Conservation (phyloP, 2,888 invertebrate species). For the Plebejus melissa region DNA sequence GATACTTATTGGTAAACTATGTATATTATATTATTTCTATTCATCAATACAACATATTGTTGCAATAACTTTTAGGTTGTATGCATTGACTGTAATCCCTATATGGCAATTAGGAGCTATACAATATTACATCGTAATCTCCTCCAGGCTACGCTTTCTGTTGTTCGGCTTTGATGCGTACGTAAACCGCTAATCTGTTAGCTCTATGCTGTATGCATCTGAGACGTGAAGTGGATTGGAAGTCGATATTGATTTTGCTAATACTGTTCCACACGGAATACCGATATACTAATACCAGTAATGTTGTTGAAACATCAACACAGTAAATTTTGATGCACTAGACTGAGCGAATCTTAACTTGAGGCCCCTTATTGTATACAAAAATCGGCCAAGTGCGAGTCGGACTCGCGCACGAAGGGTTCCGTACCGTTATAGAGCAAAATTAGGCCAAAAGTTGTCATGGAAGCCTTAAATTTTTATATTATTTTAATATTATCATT, state of each 20-base stretch:
- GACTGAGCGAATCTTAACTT: background rate
- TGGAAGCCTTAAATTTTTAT: no score
- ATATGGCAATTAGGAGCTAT: background rate
- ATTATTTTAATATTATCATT: no score
- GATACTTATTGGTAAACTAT: no score
- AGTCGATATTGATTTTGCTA: slow-evolving; percentile 7
- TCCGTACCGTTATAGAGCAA: no score
- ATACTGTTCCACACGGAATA: background rate
- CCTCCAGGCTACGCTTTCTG: background rate
- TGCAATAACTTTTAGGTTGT: background rate
- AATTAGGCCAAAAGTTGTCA: no score
- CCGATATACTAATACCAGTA: background rate
- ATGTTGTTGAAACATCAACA: background rate
- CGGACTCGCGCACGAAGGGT: no score
- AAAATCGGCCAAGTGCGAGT: no score
- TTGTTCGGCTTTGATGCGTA: slow-evolving; percentile 10
- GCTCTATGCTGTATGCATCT: slow-evolving; percentile 1
- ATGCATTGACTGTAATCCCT: background rate
- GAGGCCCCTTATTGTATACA: no score
- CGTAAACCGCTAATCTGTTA: background rate
- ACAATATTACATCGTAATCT: slow-evolving; percentile 5
- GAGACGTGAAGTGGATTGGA: background rate
- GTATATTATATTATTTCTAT: no score
- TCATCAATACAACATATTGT: background rate
- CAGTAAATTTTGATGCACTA: background rate